A percentile compares a stretch with the other conserved stretches of the same genome.
Evolutionary conservation across 2,888 invertebrate species (phyloP).

Genomic region (Octonoba sinensis): DNA sequence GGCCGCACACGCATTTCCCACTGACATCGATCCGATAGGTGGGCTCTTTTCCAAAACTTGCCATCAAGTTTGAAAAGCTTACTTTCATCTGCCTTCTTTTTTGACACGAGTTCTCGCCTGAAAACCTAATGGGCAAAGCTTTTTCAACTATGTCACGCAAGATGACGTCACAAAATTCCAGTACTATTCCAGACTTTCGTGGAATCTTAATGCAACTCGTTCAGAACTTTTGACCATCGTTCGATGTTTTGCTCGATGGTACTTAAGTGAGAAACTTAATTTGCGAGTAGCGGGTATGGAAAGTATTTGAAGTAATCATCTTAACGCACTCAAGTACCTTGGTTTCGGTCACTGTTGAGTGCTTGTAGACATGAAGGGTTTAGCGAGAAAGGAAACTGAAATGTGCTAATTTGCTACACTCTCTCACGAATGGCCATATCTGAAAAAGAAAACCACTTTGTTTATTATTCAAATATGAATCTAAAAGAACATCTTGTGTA

Average conservation of each 20-base stretch:
- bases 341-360: too few species aligned
- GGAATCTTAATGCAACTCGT: constrained; percentile 38
- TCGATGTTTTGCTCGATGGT: background rate
- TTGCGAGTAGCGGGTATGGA: constrained; percentile 11
- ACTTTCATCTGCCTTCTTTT: constrained; percentile 27
- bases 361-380: too few species aligned
- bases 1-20: constrained; percentile 46
- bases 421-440: too few species aligned
- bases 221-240: background rate
- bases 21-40: constrained; percentile 44
- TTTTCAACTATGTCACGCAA: constrained; percentile 33
- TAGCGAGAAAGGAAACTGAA: too few species aligned
- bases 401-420: too few species aligned
- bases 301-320: too few species aligned
- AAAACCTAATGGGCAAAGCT: constrained; percentile 44
- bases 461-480: too few species aligned
- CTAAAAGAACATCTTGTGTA: too few species aligned
- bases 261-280: constrained; percentile 32
- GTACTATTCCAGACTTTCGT: constrained; percentile 13
- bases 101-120: constrained; percentile 49
- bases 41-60: constrained; percentile 59
- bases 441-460: too few species aligned
- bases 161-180: constrained; percentile 44
- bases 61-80: constrained; percentile 47
- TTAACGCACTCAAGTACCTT: too few species aligned